These are phyloP conservation scores for Euproctis similis DNA, from an alignment of 2,888 invertebrate genomes.

Conservation along the genomic window DNA sequence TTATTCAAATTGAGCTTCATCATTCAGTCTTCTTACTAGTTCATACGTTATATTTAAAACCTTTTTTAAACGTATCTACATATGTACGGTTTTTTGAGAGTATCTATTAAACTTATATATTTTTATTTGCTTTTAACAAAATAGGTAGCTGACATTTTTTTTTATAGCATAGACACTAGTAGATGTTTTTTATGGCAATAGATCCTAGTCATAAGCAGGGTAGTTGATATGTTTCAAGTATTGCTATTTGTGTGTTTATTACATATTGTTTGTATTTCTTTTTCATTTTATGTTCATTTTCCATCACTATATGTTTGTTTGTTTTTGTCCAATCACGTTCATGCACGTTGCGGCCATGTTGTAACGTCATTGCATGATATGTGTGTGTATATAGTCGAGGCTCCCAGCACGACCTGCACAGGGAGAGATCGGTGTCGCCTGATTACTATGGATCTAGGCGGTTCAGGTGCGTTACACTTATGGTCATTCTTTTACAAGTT, in stretches of 20 bases:
- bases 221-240: not conserved
- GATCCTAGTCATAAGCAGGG: too few relatives aligned
- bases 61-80: too few relatives aligned
- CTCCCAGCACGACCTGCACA: constrained; percentile 82
- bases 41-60: too few relatives aligned
- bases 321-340: constrained; percentile 36
- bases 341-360: constrained; percentile 47
- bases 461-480: constrained; percentile 88
- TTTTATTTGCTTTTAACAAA: too few relatives aligned
- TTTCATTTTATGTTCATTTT: constrained; percentile 6
- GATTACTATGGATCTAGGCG: constrained; percentile 83
- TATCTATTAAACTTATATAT: too few relatives aligned
- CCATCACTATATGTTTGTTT: constrained; percentile 27
- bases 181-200: too few relatives aligned
- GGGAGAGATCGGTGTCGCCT: constrained; percentile 81
- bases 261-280: not conserved
- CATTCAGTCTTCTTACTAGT: too few relatives aligned
- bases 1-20: too few relatives aligned
- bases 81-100: too few relatives aligned
- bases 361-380: constrained; percentile 70
- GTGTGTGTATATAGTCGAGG: constrained; percentile 78
- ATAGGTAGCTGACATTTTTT: too few relatives aligned
- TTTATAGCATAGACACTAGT: too few relatives aligned
- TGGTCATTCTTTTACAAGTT: too few relatives aligned
- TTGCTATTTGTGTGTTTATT: not conserved